These are phyloP conservation scores for Aplodontia rufa DNA, from an alignment of 2,113 vertebrate species.

Conservation along the genomic window DNA sequence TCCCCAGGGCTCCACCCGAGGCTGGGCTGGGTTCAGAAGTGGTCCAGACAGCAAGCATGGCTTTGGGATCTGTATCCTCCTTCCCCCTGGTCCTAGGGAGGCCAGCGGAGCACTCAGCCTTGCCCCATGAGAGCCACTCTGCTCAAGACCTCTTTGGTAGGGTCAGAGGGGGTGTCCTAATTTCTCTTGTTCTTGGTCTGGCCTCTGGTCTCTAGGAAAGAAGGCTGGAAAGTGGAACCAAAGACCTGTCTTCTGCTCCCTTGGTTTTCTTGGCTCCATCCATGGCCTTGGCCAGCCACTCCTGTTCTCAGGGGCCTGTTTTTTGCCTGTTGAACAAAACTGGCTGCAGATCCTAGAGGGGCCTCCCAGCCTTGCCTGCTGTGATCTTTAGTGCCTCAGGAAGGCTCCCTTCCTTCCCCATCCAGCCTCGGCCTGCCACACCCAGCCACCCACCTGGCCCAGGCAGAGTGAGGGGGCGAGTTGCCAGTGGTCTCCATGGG, in stretches of 20 bases:
- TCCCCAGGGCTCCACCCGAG: background rate
- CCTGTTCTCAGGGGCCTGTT: background rate
- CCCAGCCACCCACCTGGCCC: conserved; percentile 24
- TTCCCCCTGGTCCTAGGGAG: background rate
- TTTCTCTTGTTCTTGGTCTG: background rate
- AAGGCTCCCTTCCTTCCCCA: background rate
- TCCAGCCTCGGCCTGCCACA: background rate
- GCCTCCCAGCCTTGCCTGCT: background rate
- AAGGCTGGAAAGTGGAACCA: background rate
- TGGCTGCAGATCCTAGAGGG: background rate
- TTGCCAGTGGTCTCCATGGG: conserved; percentile 83
- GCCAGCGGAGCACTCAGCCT: background rate
- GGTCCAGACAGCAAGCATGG: background rate
- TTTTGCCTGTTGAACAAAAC: background rate
- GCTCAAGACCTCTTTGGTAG: background rate
- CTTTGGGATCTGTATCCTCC: background rate
- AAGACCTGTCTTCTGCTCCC: background rate
- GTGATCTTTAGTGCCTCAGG: background rate
- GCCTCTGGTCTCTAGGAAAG: background rate
- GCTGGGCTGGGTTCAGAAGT: background rate
- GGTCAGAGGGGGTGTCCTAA: background rate
- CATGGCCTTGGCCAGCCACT: background rate
- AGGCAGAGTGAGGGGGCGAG: conserved; percentile 60
- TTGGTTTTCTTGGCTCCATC: background rate
- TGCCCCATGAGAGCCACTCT: background rate